Percentiles rank a stretch among this genome's conserved stretches.
These are phyloP conservation scores for Oncorhynchus masou DNA, from an alignment of 2,113 vertebrate genomes.

Conservation along the genomic window DNA sequence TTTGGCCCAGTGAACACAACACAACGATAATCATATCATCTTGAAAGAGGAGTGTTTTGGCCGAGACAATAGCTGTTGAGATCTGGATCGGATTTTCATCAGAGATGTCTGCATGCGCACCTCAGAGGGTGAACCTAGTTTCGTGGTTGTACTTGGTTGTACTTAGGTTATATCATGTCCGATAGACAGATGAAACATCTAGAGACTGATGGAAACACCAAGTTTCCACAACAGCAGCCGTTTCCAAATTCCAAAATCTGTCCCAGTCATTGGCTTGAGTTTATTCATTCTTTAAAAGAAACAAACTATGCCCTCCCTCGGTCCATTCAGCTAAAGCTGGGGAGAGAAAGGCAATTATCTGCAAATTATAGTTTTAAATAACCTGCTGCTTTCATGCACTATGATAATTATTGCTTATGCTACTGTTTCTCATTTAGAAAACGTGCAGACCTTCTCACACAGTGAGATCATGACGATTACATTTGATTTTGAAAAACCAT, in stretches of 20 bases:
- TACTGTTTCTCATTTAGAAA: slow-evolving; percentile 60
- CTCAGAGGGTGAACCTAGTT: slow-evolving; percentile 33
- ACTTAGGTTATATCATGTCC: no score
- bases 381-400: slow-evolving; percentile 46
- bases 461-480: slow-evolving; percentile 39
- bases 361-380: slow-evolving; percentile 61
- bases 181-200: slow-evolving; percentile 32
- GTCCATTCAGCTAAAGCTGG: slow-evolving; percentile 30
- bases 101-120: slow-evolving; percentile 16
- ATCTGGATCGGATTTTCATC: slow-evolving; percentile 10
- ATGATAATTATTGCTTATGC: slow-evolving; percentile 71
- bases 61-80: slow-evolving; percentile 10
- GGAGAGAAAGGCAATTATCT: slow-evolving; percentile 31
- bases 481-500: slow-evolving; percentile 18
- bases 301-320: not conserved
- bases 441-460: slow-evolving; percentile 57
- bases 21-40: not conserved
- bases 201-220: slow-evolving; percentile 56
- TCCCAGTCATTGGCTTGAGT: slow-evolving; percentile 39
- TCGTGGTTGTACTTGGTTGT: not conserved
- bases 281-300: no score
- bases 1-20: slow-evolving; percentile 3
- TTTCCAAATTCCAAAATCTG: slow-evolving; percentile 46
- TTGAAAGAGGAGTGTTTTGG: not conserved
- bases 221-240: slow-evolving; percentile 55